phyloP scores from a whole-genome alignment of 2,113 vertebrate species.

The Scortum barcoo region DNA sequence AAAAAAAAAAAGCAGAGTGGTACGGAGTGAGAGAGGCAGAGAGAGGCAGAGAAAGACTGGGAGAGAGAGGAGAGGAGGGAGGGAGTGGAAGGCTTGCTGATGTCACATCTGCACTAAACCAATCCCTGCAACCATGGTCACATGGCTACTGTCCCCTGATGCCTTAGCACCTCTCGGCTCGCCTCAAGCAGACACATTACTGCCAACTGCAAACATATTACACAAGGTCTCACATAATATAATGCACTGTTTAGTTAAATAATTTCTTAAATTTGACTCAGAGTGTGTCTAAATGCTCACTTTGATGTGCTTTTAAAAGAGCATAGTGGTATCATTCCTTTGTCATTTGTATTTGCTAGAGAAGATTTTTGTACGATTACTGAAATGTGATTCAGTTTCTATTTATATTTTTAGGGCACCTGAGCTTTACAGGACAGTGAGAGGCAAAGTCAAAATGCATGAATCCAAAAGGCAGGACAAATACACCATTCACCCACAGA shows the following conservation, averaged over 20 bases:
- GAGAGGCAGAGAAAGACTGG: constrained; percentile 76
- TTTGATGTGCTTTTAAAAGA: background rate
- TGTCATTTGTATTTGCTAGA: background rate
- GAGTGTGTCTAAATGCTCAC: background rate
- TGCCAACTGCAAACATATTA: constrained; percentile 50
- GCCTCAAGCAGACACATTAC: constrained; percentile 50
- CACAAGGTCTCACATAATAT: constrained; percentile 25
- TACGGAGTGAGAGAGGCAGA: constrained; percentile 62
- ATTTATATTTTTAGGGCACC: background rate
- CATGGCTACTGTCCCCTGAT: constrained; percentile 86
- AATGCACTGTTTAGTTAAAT: background rate
- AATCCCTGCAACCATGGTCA: constrained; percentile 88
- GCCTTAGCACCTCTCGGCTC: constrained; percentile 57
- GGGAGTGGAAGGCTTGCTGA: constrained; percentile 76
- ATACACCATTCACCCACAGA: constrained; percentile 3
- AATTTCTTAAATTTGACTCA: background rate
- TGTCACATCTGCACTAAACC: constrained; percentile 87
- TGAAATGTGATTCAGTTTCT: background rate
- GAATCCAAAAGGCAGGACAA: background rate
- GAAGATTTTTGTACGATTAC: background rate
- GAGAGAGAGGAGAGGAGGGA: constrained; percentile 65
- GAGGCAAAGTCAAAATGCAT: background rate
- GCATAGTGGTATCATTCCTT: background rate
- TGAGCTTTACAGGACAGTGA: background rate
- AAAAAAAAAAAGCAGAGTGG: constrained; percentile 77